Evolutionary conservation across 2,797 vertebrate genomes (phyloP).

Genomic region (Amazona finschi): DNA sequence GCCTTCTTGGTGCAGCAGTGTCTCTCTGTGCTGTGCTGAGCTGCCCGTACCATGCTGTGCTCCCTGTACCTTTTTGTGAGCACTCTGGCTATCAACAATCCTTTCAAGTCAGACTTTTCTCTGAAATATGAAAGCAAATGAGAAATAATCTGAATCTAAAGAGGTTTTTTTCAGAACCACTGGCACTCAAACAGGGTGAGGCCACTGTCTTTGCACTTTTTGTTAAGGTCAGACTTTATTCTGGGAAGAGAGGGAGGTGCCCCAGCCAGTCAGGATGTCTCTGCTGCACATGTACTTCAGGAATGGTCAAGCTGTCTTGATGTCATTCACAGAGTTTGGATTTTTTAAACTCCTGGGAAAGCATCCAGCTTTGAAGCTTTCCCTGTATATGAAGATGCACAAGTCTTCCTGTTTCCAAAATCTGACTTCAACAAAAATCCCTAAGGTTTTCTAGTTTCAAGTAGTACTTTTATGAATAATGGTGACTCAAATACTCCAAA

Average conservation of each 20-base stretch:
- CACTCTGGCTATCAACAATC: background rate
- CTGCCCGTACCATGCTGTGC: rapidly evolving
- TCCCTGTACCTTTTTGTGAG: background rate
- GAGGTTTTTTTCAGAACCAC: background rate
- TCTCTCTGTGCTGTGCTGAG: rapidly evolving
- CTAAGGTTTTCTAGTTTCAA: background rate
- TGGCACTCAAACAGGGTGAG: background rate
- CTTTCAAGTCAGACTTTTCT: background rate
- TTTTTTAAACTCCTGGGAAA: background rate
- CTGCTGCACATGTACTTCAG: background rate
- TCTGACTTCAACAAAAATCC: background rate
- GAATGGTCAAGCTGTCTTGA: background rate
- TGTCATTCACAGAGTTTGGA: background rate
- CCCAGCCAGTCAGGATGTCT: background rate
- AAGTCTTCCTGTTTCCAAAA: background rate
- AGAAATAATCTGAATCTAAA: conserved; percentile 60
- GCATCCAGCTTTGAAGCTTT: background rate
- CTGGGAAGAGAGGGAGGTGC: background rate
- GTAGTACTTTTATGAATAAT: background rate
- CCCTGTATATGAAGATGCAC: background rate
- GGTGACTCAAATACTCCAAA: background rate
- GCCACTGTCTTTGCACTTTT: background rate
- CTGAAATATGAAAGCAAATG: conserved; percentile 20
- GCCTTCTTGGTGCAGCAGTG: rapidly evolving
- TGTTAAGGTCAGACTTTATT: background rate